Base-by-base conservation (phyloP, 2,888 invertebrate species). In the Ichneumoninae sp. region DNA sequence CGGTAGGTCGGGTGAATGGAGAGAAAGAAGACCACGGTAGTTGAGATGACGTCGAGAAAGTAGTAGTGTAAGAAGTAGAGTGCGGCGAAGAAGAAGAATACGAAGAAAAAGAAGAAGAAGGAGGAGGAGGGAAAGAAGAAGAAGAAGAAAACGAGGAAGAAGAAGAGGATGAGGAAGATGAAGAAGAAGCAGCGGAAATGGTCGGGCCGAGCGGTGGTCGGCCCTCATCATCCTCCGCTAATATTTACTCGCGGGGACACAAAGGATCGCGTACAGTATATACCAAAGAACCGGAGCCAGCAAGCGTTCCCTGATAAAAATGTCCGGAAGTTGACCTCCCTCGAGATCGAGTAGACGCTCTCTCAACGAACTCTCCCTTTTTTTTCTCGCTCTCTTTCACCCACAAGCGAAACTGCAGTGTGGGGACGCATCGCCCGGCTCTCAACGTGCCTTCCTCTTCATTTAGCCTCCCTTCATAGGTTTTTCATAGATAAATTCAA, bases 191-290 rank as follows among this genome's bases (percentile, higher is more conserved):
- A 78, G 77, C 65, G 70, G 66, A 72, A 80, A 79, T 69, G 69
- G 74, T 54, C 40, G 84, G 82, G 71, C 54, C 19, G 66, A 44
- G 81, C 66, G 78, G 77, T 83, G 78, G 81, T 83, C 84, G 77
- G 83, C 87, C 84, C 91, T 93, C 93, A 93, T 93, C 92, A 93
- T 92, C 90, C 91, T 92, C 91, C 88, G 91, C 93, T 89, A 93
- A 93, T 93, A 93, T 93, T 93, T 93, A 89, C 93, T 85, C 85
- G 83, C 80, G 88, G 82, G 84, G 86, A 87, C 88, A 92, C 92
- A 93, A 93, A 92, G 89, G 80, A 79, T 78, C 47, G 77, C 69
- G 72, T 75, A 78, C 80, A 68, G 68, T 82, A 83, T 85, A 84
- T 80, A 84, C 74, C 62, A 87, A 89, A 90, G 88, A 86, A 86